A percentile compares a stretch with the other conserved stretches of the same genome.
Evolutionary conservation across 2,888 invertebrate species (phyloP).

Genomic region (Epinotia ramella): DNA sequence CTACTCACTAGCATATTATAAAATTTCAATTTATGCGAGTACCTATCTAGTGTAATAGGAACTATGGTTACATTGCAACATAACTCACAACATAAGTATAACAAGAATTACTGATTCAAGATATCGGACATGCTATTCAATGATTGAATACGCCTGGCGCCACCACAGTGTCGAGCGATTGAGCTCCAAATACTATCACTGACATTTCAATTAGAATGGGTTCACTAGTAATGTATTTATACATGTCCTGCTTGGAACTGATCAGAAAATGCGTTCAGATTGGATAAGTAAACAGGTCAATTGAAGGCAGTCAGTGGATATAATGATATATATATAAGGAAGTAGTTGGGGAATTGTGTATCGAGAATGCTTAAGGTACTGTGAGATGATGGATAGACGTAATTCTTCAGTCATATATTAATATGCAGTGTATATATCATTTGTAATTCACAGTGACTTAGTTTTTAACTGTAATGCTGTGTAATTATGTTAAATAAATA

Average conservation of each 20-base stretch:
- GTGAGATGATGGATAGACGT: too few relatives aligned
- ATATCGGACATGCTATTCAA: constrained; percentile 10
- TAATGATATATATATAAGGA: too few relatives aligned
- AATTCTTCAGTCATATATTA: too few relatives aligned
- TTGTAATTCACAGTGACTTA: too few relatives aligned
- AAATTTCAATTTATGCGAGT: too few relatives aligned
- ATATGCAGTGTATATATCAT: too few relatives aligned
- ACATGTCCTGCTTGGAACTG: constrained; percentile 20
- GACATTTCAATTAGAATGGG: constrained; percentile 42
- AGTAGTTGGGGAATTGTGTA: too few relatives aligned
- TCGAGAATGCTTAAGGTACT: too few relatives aligned
- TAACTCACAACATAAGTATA: neutral
- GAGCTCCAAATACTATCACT: constrained; percentile 39
- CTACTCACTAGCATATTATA: too few relatives aligned
- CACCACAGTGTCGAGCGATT: constrained; percentile 18
- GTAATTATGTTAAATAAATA: too few relatives aligned
- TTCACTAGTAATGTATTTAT: constrained; percentile 29
- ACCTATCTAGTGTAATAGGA: neutral
- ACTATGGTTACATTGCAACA: constrained; percentile 10
- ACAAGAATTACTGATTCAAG: constrained; percentile 7
- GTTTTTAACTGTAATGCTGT: too few relatives aligned
- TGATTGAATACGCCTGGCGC: constrained; percentile 12
- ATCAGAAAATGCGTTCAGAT: neutral
- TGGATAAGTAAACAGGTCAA: too few relatives aligned
- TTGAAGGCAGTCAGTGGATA: neutral